Evolutionary conservation across 2,113 vertebrate species (phyloP), one percentile per base, ranked within the genome.

Genomic region (Amphilophus citrinellus): DNA sequence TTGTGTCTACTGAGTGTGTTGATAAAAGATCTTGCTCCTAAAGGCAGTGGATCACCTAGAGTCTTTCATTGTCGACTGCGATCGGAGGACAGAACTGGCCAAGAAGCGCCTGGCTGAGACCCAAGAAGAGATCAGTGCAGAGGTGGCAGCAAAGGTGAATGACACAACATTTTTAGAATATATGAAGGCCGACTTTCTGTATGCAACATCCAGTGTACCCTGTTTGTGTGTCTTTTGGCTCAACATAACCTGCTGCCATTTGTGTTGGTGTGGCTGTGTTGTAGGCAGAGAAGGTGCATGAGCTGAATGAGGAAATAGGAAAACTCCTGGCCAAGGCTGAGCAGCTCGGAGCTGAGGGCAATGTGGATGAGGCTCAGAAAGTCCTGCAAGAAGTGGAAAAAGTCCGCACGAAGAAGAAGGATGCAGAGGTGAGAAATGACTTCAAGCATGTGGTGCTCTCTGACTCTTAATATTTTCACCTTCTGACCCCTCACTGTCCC

Each of bases 81-180:
- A 99, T 80, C 96, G 98, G 85, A 98, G 98, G 91, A 99, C 98
- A 20, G 98, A 99, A 56, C 93, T 99, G 53, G 98, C 98, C 35
- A 99, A 99, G 95, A 99, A 99, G 82, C 97, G 98, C 1, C 96
- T 99, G 82, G 98, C 98, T 27, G 98, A 99, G 94, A 99, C 98
- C 1, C 98, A 99, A 88, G 98, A 99, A 53, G 98, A 99, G 94
- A 99, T 99, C 92, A 99, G 98, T 57, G 98, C 98, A 24, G 98
- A 99, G 90, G 98, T 99, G 22, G 97, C 98, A 62, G 98, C 98
- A 58, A 99, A 99, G 98, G 98, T 99, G 90, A 86, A 79, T 27
- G 27, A 53, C 56, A 58, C 18, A 35, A 60, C 5, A 35, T 42
- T 6, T 44, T 18, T 4, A 37, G 3, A 78, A 1, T 22, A 18